Evolutionary conservation across 1,140 invertebrate genomes (phyloP).

Genomic region (Amyelois transitella): DNA sequence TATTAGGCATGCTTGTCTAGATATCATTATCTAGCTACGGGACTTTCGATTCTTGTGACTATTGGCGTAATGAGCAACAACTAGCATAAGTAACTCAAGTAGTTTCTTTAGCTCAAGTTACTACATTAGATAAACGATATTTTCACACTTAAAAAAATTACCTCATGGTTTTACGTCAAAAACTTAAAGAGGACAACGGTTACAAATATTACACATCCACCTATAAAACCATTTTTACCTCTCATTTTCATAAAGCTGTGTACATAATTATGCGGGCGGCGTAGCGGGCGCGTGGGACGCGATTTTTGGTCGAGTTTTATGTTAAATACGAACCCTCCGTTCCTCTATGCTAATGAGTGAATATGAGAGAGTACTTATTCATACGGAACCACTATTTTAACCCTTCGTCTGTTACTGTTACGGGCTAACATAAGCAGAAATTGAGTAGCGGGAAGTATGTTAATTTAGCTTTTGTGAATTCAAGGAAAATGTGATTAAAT

Average conservation of each 20-base stretch:
- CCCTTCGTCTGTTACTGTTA: conserved; percentile 7
- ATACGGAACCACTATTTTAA: conserved; percentile 16
- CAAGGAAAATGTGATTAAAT: conserved; percentile 10
- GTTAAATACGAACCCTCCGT: conserved; percentile 42
- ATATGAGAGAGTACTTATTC: conserved; percentile 17
- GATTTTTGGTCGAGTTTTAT: conserved; percentile 59
- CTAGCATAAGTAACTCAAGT: no score
- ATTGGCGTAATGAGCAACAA: no score
- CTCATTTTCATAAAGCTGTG: conserved; percentile 57
- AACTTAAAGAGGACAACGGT: conserved; percentile 8
- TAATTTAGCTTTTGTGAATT: conserved; percentile 13
- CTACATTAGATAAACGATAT: no score
- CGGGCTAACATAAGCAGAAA: conserved; percentile 12
- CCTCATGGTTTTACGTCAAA: background rate
- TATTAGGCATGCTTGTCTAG: no score
- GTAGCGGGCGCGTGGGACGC: conserved; percentile 23
- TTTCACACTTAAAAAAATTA: no score
- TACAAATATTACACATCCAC: conserved; percentile 28
- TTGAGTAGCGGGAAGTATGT: conserved; percentile 12
- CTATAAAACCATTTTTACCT: conserved; percentile 40
- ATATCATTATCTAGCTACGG: no score
- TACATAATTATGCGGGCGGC: conserved; percentile 48
- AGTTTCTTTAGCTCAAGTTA: no score
- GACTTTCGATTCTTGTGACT: no score
- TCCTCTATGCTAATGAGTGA: conserved; percentile 45